Evolutionary conservation across 2,888 invertebrate genomes (phyloP).

Genomic region (Sylvicola cinctus): DNA sequence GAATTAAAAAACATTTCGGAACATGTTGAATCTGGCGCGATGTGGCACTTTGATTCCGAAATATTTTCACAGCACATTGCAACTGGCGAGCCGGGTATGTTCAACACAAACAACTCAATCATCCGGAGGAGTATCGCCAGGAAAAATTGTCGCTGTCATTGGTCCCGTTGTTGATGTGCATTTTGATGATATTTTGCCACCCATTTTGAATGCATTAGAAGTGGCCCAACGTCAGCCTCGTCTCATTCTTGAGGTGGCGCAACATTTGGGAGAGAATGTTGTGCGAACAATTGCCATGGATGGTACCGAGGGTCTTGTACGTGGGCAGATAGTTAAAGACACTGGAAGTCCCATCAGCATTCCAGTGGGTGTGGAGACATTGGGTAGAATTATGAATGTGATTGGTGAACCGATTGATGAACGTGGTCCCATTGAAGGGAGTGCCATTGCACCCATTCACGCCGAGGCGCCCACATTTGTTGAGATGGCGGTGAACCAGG

Average conservation of each 20-base stretch:
- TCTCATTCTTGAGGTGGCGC: slow-evolving; percentile 63
- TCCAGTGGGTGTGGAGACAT: slow-evolving; percentile 75
- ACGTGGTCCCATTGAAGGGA: slow-evolving; percentile 65
- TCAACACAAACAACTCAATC: too few relatives aligned
- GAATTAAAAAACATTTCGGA: too few relatives aligned
- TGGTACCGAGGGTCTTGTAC: slow-evolving; percentile 75
- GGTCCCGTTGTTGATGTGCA: slow-evolving; percentile 96
- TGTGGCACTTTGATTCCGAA: too few relatives aligned
- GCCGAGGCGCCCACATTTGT: slow-evolving; percentile 80
- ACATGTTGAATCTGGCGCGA: too few relatives aligned
- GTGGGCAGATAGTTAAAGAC: slow-evolving; percentile 63
- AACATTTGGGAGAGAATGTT: slow-evolving; percentile 78
- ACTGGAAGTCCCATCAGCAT: slow-evolving; percentile 74
- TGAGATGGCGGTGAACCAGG: slow-evolving; percentile 79
- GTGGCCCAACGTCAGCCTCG: slow-evolving; percentile 62
- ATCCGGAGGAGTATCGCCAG: too few relatives aligned
- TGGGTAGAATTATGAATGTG: slow-evolving; percentile 86
- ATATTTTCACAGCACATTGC: too few relatives aligned
- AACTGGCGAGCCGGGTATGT: too few relatives aligned
- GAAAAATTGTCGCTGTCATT: slow-evolving; percentile 35
- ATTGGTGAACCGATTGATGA: slow-evolving; percentile 72
- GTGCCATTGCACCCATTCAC: slow-evolving; percentile 64
- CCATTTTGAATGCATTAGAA: slow-evolving; percentile 85
- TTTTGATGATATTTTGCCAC: slow-evolving; percentile 78
- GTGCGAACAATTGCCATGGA: slow-evolving; percentile 91